phyloP scores from a whole-genome alignment of 2,888 invertebrate genomes.

The Trichogramma evanescens region DNA sequence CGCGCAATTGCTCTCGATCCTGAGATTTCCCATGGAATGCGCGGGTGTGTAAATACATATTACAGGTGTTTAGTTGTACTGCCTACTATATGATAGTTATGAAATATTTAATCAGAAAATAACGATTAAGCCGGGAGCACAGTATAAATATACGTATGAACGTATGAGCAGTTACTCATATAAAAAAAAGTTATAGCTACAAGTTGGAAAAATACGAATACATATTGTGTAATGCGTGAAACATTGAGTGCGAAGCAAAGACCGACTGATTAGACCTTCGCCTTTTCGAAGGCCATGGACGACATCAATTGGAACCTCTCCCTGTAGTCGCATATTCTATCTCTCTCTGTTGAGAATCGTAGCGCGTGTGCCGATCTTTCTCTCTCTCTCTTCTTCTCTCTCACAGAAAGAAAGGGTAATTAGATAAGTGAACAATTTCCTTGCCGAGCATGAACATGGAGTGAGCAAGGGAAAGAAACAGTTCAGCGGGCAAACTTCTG shows the following conservation, averaged over 20 bases:
- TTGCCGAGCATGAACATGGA: constrained; percentile 7
- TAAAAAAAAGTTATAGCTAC: no score
- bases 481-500: constrained; percentile 16
- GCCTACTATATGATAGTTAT: no score
- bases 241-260: no score
- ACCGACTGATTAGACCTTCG: constrained; percentile 18
- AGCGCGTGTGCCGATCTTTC: not conserved
- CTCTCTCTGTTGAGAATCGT: constrained; percentile 1
- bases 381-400: not conserved
- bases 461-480: no score
- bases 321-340: constrained; percentile 6
- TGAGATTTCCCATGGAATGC: no score
- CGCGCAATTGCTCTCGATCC: no score
- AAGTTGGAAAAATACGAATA: no score
- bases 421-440: constrained; percentile 45
- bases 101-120: not conserved
- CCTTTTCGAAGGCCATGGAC: constrained; percentile 20
- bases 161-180: not conserved
- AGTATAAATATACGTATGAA: not conserved
- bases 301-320: constrained; percentile 23
- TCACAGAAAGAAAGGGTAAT: constrained; percentile 33
- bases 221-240: no score
- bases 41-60: no score
- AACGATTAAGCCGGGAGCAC: not conserved
- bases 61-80: no score